Conservation (phyloP, 2,797 vertebrate species). For the Diplodus sargus region DNA sequence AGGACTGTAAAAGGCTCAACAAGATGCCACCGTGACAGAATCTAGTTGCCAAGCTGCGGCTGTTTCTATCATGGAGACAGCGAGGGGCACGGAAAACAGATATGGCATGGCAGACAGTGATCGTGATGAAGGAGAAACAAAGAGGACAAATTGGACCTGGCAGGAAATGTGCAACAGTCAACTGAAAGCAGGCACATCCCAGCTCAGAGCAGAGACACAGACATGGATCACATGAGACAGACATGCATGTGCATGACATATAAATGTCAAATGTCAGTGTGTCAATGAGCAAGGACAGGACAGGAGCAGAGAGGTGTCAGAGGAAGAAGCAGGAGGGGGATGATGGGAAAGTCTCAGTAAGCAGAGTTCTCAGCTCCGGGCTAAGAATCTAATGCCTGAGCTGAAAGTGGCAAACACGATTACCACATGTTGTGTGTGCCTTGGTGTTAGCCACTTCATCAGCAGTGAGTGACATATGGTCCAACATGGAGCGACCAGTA, state of each 20-base stretch:
- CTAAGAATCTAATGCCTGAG: slow-evolving; percentile 40
- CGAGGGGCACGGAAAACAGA: slow-evolving; percentile 31
- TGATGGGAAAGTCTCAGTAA: slow-evolving; percentile 45
- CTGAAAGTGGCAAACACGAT: slow-evolving; percentile 42
- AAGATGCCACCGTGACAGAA: slow-evolving; percentile 12
- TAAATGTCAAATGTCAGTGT: slow-evolving; percentile 54
- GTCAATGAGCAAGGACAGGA: slow-evolving; percentile 51
- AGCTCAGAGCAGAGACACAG: slow-evolving; percentile 24
- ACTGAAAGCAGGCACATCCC: slow-evolving; percentile 42
- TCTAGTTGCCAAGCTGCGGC: slow-evolving; percentile 21
- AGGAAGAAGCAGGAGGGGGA: slow-evolving; percentile 25
- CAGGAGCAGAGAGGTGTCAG: slow-evolving; percentile 40
- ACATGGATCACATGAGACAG: slow-evolving; percentile 26
- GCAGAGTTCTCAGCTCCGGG: slow-evolving; percentile 42
- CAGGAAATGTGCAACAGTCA: slow-evolving; percentile 62
- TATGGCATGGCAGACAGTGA: slow-evolving; percentile 36
- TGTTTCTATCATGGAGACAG: slow-evolving; percentile 21
- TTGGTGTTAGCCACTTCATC: slow-evolving; percentile 23
- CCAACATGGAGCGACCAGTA: slow-evolving; percentile 1
- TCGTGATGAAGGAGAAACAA: slow-evolving; percentile 49
- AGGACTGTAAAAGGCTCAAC: slow-evolving; percentile 11
- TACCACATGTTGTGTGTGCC: slow-evolving; percentile 35
- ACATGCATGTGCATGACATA: slow-evolving; percentile 30
- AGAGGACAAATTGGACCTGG: slow-evolving; percentile 63
- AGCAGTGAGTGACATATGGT: slow-evolving; percentile 22